These are phyloP conservation scores for Parazoanthus darwini DNA, from an alignment of 92 coral and sea anemone genomes.

Conservation along the genomic window DNA sequence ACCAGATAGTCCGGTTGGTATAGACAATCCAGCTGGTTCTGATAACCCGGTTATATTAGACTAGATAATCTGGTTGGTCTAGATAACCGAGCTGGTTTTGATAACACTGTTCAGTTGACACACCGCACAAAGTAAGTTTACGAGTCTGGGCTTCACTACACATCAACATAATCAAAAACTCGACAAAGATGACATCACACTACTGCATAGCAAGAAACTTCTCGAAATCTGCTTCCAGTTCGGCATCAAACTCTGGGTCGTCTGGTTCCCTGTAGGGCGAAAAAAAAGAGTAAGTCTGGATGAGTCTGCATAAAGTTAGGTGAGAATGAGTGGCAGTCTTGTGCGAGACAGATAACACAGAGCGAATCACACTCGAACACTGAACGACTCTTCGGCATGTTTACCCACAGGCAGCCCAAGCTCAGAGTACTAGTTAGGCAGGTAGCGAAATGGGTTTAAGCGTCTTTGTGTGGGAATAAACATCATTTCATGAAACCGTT, in stretches of 20 bases:
- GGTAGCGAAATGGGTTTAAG: no score
- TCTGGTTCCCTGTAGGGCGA: background rate
- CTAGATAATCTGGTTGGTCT: background rate
- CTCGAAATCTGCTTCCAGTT: constrained; percentile 27
- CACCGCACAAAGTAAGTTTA: background rate
- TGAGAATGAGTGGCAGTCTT: no score
- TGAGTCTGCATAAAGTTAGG: no score
- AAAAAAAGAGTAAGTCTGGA: background rate
- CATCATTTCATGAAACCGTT: no score
- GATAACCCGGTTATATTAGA: background rate
- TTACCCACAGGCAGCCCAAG: no score
- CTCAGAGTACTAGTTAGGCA: no score
- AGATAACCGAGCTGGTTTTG: background rate
- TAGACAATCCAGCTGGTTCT: background rate
- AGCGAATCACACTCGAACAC: no score
- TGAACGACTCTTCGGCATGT: no score
- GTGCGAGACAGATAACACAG: no score
- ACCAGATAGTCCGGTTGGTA: background rate
- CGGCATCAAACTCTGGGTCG: constrained; percentile 38
- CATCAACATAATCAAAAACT: no score
- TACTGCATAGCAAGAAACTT: constrained; percentile 23
- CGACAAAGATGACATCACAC: background rate
- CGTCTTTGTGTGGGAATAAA: no score
- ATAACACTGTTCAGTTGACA: background rate
- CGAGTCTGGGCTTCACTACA: no score